phyloP scores from a whole-genome alignment of 1,140 invertebrate genomes.

The Lepidurus couesii region DNA sequence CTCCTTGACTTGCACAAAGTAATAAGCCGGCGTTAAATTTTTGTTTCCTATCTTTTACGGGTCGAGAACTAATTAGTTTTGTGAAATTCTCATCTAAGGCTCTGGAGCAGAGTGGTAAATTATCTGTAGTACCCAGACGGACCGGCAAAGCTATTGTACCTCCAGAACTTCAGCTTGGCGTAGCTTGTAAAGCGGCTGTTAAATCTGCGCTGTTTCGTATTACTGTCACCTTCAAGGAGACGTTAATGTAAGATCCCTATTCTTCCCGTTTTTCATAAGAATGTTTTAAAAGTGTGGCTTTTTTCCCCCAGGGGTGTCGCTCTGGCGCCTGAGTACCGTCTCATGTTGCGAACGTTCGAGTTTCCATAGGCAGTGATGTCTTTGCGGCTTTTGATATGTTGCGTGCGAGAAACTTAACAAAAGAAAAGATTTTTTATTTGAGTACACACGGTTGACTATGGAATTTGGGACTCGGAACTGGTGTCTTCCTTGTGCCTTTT shows the following conservation, averaged over 20 bases:
- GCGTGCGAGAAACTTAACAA: neutral
- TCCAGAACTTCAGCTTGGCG: neutral
- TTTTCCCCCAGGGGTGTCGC: neutral
- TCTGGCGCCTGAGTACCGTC: neutral
- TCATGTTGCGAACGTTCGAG: conserved; percentile 1
- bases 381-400: neutral
- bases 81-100: neutral
- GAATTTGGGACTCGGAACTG: neutral
- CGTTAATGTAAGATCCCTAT: neutral
- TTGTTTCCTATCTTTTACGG: neutral
- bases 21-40: neutral
- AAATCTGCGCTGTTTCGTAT: neutral
- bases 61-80: neutral
- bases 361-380: neutral
- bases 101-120: conserved; percentile 4
- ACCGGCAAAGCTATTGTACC: neutral
- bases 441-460: neutral
- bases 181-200: neutral
- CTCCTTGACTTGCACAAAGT: conserved; percentile 56
- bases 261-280: neutral
- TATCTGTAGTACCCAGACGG: conserved; percentile 1
- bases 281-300: neutral
- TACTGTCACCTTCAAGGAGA: conserved; percentile 15
- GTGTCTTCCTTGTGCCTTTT: neutral
- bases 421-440: neutral